Evolutionary conservation across 1,140 invertebrate genomes (phyloP), one percentile per base, ranked within the genome.

Genomic region (Brachionus sp.): DNA sequence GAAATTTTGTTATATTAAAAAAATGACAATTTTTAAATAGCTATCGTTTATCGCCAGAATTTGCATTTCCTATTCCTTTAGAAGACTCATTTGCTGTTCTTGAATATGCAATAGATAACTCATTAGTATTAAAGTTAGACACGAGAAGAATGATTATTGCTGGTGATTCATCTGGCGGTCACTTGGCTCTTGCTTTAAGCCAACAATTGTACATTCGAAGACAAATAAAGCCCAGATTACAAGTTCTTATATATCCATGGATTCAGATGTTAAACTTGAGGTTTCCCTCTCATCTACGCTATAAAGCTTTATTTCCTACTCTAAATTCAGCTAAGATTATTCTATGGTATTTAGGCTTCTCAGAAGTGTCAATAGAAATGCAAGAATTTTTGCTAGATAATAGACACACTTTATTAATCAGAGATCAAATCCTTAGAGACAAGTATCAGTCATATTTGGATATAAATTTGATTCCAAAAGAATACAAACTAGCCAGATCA

Each of bases 171-270:
- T 86, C 87, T 5, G 86, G 88, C 19, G 84, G 53, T 82, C 87
- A 39, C 84, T 16, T 53, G 29, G 62, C 82, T 57, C 25, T 75
- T 10, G 39, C 35, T 33, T 12, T 83, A 73, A 39, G 64, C 13
- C 53, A 46, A 50, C 70, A 73, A 5, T 83, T 83, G 2, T 46
- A 12, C n/a, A 46, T 44, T 50, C 42, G 44, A 9, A 42, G 42
- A 25, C 9, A 83, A 64, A 83, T 84, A 0, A 85, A 86, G 85
- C 46, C 86, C 9, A 80, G 78, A 75, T 82, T 85, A 9, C 86
- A 88, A 83, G 83, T 88, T 29, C 84, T 88, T 0, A 87, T 88
- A n/a, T 87, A 86, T 78, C 87, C 87, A 2, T 84, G 85, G 7
- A 77, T 88, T 3, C 87, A 88, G 77, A 85, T 86, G 53, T 66